Conservation (phyloP, 2,888 invertebrate genomes). For the Heteromyza rotundicornis region DNA sequence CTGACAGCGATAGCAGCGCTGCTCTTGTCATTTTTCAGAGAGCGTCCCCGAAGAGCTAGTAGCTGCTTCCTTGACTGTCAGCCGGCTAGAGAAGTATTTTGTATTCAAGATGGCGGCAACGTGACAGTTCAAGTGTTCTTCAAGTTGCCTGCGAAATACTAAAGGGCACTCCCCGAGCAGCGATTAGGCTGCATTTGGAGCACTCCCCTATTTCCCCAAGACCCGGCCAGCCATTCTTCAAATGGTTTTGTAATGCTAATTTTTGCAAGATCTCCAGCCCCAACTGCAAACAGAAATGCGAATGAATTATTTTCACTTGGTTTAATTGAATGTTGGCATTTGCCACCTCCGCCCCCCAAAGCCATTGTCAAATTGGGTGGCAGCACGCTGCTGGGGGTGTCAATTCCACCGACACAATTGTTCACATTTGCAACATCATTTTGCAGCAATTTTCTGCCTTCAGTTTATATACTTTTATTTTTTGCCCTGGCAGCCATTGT, state of each 20-base stretch:
- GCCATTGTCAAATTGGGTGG: too few species aligned
- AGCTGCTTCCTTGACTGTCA: too few species aligned
- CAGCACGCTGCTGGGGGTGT: too few species aligned
- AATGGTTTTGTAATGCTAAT: conserved; percentile 51
- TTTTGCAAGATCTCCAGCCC: conserved; percentile 10
- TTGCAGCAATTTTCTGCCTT: conserved; percentile 35
- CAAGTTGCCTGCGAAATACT: neutral
- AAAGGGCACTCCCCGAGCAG: conserved; percentile 1
- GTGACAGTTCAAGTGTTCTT: neutral
- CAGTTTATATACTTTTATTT: too few species aligned
- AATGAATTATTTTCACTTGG: neutral
- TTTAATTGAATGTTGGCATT: conserved; percentile 2
- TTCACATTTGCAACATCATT: conserved; percentile 42
- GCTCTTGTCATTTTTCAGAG: neutral
- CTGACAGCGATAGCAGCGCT: neutral
- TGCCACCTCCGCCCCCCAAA: neutral
- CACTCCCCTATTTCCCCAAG: neutral
- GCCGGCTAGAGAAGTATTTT: neutral
- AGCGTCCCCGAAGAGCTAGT: conserved; percentile 8
- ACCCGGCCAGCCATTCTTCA: conserved; percentile 14
- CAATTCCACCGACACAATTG: conserved; percentile 31
- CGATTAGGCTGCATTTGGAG: conserved; percentile 15
- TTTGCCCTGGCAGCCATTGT: conserved; percentile 8
- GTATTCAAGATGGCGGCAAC: neutral
- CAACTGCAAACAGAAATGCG: too few species aligned